phyloP scores from a whole-genome alignment of 2,888 invertebrate genomes.

The Priocnemis perturbator region DNA sequence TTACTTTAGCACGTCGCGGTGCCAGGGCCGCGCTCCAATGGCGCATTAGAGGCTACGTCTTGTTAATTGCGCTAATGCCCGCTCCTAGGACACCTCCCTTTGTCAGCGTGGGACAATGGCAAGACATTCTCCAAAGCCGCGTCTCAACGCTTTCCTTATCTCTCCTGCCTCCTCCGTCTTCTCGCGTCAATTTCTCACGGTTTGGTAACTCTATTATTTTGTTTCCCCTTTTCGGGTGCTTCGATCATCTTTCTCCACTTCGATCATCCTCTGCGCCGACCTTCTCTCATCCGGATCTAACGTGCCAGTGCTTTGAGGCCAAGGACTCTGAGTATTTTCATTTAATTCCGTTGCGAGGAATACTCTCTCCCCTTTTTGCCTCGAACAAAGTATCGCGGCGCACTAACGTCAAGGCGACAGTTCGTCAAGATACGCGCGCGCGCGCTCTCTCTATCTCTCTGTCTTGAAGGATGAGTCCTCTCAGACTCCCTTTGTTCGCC shows the following conservation, averaged over 20 bases:
- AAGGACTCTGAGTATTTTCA: constrained; percentile 12
- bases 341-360: constrained; percentile 9
- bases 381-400: no score
- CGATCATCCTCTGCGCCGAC: not conserved
- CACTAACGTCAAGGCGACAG: no score
- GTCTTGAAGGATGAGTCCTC: not conserved
- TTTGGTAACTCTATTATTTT: constrained; percentile 19
- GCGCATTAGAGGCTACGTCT: constrained; percentile 37
- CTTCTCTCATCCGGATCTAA: no score
- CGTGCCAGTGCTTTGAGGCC: no score
- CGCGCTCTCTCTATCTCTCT: not conserved
- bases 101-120: constrained; percentile 50
- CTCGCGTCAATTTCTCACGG: constrained; percentile 43
- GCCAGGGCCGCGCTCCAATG: constrained; percentile 23
- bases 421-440: constrained; percentile 2
- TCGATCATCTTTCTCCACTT: not conserved
- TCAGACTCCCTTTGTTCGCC: not conserved
- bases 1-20: constrained; percentile 19
- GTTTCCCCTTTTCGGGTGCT: constrained; percentile 17
- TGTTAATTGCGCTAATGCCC: constrained; percentile 54
- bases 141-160: constrained; percentile 12
- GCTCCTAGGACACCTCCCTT: constrained; percentile 41
- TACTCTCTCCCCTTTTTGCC: not conserved
- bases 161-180: not conserved
- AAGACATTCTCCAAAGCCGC: constrained; percentile 23